A percentile compares a stretch with the other conserved stretches of the same genome.
phyloP scores from a whole-genome alignment of 2,797 vertebrate species.

The Alcedo atthis region DNA sequence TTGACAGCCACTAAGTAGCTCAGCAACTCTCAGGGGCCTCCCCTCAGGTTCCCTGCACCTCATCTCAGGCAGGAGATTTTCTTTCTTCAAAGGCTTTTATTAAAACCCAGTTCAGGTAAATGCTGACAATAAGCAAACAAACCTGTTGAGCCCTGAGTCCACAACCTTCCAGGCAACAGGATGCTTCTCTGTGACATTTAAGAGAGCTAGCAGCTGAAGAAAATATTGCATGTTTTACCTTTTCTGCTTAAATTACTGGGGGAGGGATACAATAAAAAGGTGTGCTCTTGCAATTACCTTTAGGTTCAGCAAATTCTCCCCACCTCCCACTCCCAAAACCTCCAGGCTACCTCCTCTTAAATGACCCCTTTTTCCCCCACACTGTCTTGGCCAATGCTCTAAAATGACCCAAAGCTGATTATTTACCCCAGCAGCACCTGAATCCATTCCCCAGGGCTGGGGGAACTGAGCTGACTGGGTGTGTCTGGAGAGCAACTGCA shows the following conservation, averaged over 20 bases:
- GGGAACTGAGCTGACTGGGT: not conserved
- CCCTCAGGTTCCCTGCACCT: not conserved
- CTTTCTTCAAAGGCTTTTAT: slow-evolving; percentile 68
- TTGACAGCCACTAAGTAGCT: slow-evolving; percentile 63
- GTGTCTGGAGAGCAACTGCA: not conserved
- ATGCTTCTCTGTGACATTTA: slow-evolving; percentile 53
- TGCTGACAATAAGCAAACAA: slow-evolving; percentile 37
- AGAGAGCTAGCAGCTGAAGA: slow-evolving; percentile 36
- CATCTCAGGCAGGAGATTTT: slow-evolving; percentile 40
- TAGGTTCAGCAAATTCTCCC: not conserved
- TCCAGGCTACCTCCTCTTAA: not conserved
- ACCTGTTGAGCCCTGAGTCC: slow-evolving; percentile 25
- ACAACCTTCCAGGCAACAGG: not conserved
- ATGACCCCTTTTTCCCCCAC: not conserved
- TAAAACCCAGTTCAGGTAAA: slow-evolving; percentile 53
- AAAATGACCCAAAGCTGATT: not conserved
- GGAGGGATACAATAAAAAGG: not conserved
- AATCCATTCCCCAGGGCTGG: not conserved
- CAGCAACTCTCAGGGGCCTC: slow-evolving; percentile 37
- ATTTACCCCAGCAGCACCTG: not conserved
- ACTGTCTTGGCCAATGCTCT: not conserved
- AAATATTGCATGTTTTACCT: slow-evolving; percentile 52
- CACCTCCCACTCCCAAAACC: not conserved
- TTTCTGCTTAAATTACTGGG: slow-evolving; percentile 13
- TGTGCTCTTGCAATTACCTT: not conserved